Conservation (phyloP, 2,888 invertebrate species). For the Brachyptera putata region DNA sequence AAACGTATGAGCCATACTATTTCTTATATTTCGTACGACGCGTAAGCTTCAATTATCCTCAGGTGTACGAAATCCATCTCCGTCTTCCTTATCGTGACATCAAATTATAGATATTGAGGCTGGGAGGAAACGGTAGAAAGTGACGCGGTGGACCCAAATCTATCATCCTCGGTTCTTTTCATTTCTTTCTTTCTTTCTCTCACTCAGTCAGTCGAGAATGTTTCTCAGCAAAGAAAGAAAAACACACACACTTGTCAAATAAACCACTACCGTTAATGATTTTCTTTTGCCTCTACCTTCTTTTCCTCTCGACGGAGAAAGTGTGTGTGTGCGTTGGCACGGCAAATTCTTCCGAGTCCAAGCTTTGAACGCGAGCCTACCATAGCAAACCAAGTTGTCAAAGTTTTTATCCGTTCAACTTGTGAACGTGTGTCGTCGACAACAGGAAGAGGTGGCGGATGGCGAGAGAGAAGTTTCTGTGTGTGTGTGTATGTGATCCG, state of each 20-base stretch:
- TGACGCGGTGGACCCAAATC: background rate
- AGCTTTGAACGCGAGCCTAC: background rate
- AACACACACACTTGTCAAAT: conserved; percentile 4
- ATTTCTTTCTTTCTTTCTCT: background rate
- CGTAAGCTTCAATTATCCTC: too few species aligned
- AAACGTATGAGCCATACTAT: too few species aligned
- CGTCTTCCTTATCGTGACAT: too few species aligned
- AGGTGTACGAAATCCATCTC: conserved; percentile 1
- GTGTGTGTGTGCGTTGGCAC: too few species aligned
- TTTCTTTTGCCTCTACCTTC: conserved; percentile 1
- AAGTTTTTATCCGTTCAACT: background rate
- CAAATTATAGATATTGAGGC: conserved; percentile 4
- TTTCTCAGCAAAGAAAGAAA: background rate
- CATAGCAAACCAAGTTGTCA: background rate
- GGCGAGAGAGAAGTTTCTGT: too few species aligned
- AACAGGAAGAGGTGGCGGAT: too few species aligned
- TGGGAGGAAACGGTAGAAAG: background rate
- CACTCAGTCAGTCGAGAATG: background rate
- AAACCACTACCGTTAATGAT: conserved; percentile 10
- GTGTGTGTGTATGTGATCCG: background rate
- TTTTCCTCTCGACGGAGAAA: background rate
- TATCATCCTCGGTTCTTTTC: background rate
- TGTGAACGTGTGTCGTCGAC: background rate
- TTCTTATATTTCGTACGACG: too few species aligned
- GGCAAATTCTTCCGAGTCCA: background rate